Base-by-base conservation (phyloP, 2,113 vertebrate genomes). In the Protomyctophum bolini region DNA sequence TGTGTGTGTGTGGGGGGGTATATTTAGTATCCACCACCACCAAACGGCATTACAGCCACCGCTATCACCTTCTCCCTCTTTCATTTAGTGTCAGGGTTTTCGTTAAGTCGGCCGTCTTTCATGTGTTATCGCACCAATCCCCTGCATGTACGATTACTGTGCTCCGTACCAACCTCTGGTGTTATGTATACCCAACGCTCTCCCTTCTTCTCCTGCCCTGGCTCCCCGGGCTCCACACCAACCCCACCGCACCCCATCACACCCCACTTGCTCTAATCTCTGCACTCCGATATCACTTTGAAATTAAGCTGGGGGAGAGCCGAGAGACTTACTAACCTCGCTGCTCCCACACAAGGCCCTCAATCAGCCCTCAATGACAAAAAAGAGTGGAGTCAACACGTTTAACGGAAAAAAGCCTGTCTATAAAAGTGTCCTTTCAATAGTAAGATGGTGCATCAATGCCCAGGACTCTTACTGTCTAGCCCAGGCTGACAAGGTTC, bases 231-330 rank as follows among this genome's bases (percentile, higher is more conserved):
- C 33, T 41, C 33, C 33, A 41, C 56, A 66, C 70, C 47, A 57
- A 66, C 14, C 66, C 67, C 75, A 57, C 59, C 9, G 50, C 65
- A 73, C 72, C 76, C 76, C 73, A 72, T 75, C 76, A 70, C 65
- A 67, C 73, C 80, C 79, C 66, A 68, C 76, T 78, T 71, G 48
- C 68, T 81, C 79, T 91, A 91, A 91, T 91, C 90, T 88, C 85
- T 49, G 82, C 79, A 75, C 77, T 86, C 72, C 86, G 83, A 83
- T 79, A 87, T 80, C 84, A 85, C 83, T 88, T 80, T 80, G 76
- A 83, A 87, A 89, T 91, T 88, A 91, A 91, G 85, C 87, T 82
- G 80, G 73, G 77, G 80, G 84, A 73, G 83, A 75, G 73, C 67
- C 48, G 73, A 72, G 79, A 79, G 83, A 87, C 58, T 85, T 50